phyloP scores from a whole-genome alignment of 2,113 vertebrate genomes.

The Pogonocichla stellata region DNA sequence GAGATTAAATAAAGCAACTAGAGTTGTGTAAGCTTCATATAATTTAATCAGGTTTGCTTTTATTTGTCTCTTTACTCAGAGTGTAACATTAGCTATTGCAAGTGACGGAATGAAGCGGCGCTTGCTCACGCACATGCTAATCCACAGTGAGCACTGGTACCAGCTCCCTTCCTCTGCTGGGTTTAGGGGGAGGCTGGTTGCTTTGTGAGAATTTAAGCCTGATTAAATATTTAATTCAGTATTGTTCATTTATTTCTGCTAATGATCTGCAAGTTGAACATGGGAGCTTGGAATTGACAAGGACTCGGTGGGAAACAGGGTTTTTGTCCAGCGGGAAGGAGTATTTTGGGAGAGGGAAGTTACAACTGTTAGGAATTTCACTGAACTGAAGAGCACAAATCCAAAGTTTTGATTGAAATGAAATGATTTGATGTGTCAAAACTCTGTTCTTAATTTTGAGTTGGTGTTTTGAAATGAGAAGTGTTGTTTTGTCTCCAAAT shows the following conservation, averaged over 20 bases:
- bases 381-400: background rate
- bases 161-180: constrained; percentile 13
- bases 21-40: constrained; percentile 54
- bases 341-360: background rate
- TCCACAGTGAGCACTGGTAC: background rate
- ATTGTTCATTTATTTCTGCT: constrained; percentile 43
- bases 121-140: background rate
- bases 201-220: constrained; percentile 34
- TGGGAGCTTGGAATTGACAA: background rate
- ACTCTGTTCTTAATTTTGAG: constrained; percentile 32
- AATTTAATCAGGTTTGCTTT: constrained; percentile 68
- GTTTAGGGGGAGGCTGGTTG: background rate
- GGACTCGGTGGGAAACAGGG: background rate
- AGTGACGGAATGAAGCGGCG: constrained; percentile 9
- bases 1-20: constrained; percentile 58
- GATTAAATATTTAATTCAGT: constrained; percentile 50
- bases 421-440: constrained; percentile 60
- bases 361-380: background rate
- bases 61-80: constrained; percentile 63
- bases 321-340: background rate
- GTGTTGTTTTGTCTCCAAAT: constrained; percentile 59
- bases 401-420: constrained; percentile 54
- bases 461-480: constrained; percentile 62
- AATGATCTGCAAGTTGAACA: constrained; percentile 1
- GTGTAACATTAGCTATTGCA: constrained; percentile 60